phyloP scores from a whole-genome alignment of 2,888 invertebrate species.

The Brenthis daphne region DNA sequence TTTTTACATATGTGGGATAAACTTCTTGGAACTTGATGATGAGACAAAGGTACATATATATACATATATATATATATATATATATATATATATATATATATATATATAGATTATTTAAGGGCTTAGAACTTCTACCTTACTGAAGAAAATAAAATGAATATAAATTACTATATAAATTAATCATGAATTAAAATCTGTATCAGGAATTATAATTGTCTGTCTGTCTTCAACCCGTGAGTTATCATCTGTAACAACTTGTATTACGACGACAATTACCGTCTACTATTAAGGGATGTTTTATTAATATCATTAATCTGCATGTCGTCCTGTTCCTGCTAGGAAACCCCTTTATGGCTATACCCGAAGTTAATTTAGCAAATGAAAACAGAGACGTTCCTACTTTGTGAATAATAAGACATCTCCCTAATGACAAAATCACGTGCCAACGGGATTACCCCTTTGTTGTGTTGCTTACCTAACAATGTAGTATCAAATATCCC shows the following conservation, averaged over 20 bases:
- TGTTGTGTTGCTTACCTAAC: slow-evolving; percentile 41
- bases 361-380: slow-evolving; percentile 67
- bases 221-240: slow-evolving; percentile 13
- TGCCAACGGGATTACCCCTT: slow-evolving; percentile 48
- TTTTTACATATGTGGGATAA: too few relatives aligned
- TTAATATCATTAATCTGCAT: slow-evolving; percentile 66
- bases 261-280: slow-evolving; percentile 28
- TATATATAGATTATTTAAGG: too few relatives aligned
- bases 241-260: slow-evolving; percentile 28
- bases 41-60: too few relatives aligned
- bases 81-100: too few relatives aligned
- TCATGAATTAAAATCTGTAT: background rate
- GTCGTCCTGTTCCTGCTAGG: slow-evolving; percentile 52
- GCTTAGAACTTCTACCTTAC: too few relatives aligned
- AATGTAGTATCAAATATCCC: slow-evolving; percentile 38
- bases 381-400: slow-evolving; percentile 66
- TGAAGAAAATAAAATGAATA: too few relatives aligned
- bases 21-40: too few relatives aligned
- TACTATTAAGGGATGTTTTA: slow-evolving; percentile 51
- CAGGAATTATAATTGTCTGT: slow-evolving; percentile 4
- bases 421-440: slow-evolving; percentile 66
- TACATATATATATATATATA: too few relatives aligned
- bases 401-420: slow-evolving; percentile 70
- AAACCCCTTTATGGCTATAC: slow-evolving; percentile 57
- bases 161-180: background rate